These are phyloP conservation scores for Hyperopisus bebe DNA, from an alignment of 2,113 vertebrate species.

Conservation along the genomic window DNA sequence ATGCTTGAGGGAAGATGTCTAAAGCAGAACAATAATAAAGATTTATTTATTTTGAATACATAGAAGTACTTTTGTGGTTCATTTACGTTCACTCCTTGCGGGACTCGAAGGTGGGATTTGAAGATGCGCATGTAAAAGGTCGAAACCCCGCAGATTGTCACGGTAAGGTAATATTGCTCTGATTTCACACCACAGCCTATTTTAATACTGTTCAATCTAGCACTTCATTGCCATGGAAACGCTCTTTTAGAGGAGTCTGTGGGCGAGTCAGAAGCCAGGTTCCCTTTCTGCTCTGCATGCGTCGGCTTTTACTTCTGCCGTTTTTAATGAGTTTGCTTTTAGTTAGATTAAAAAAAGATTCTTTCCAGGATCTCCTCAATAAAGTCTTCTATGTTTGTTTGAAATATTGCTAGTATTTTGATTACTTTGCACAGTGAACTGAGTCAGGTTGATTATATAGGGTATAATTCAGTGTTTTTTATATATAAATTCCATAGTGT, in stretches of 20 bases:
- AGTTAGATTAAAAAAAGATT: not conserved
- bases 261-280: not conserved
- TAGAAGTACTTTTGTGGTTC: not conserved
- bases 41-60: conserved; percentile 69
- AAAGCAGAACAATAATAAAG: conserved; percentile 62
- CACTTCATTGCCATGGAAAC: conserved; percentile 35
- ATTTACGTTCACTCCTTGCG: not conserved
- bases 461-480: not conserved
- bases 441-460: not conserved
- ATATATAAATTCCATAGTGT: not conserved
- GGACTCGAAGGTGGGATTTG: not conserved
- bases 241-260: conserved; percentile 16
- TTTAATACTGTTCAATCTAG: not conserved
- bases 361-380: not conserved
- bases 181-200: conserved; percentile 22
- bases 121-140: not conserved
- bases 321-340: not conserved
- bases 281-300: not conserved
- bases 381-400: not conserved
- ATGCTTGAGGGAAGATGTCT: conserved; percentile 48
- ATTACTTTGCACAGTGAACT: not conserved
- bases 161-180: not conserved
- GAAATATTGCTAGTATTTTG: not conserved
- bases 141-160: not conserved
- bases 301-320: not conserved